Base-by-base conservation (phyloP, 2,113 vertebrate genomes). In the Datnioides undecimradiatus region DNA sequence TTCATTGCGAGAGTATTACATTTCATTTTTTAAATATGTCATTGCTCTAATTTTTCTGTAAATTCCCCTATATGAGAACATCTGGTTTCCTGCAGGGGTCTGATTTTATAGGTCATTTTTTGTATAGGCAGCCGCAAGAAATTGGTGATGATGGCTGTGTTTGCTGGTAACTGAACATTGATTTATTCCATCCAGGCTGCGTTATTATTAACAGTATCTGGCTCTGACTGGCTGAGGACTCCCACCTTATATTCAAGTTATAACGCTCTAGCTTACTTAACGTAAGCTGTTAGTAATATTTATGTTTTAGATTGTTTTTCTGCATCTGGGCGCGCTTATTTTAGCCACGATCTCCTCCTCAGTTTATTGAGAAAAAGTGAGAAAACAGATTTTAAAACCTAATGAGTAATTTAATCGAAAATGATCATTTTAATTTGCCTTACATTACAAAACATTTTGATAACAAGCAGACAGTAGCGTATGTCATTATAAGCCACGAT, bases 141-240 rank as follows among this genome's bases (percentile, higher is more conserved):
- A 64, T 58, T 68, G 68, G 31, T 68, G 80, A 34, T 84, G 83
- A 89, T 59, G 73, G 34, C 33, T 17, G 13, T 74, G 38, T 72
- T 14, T 63, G 45, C 34, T 17, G 60, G 38, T 14, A 34, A 52
- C 29, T 49, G 29, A 71, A 41, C 19, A 8, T 1, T 84, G 82
- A 87, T 85, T 87, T 85, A 77, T 59, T 33, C 29, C 70, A 25
- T 70, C 14, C 29, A 17, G 5, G 65, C n/a, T 46, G 48, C 38
- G 4, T 52, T 25, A 52, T 27, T 52, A 29, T 58, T 62, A 48
- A 31, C 31, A 58, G 41, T 54, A 38, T n/a, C 52, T 66, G 45
- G 34, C 34, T 55, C 2, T 41, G 73, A 52, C 6, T 29, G 72
- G 27, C 40, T 21, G 12, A 21, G 68, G 25, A 14, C n/a, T n/a